A percentile compares a stretch with the other conserved stretches of the same genome.
phyloP scores from a whole-genome alignment of 1,140 invertebrate genomes.

The Eueides isabella region DNA sequence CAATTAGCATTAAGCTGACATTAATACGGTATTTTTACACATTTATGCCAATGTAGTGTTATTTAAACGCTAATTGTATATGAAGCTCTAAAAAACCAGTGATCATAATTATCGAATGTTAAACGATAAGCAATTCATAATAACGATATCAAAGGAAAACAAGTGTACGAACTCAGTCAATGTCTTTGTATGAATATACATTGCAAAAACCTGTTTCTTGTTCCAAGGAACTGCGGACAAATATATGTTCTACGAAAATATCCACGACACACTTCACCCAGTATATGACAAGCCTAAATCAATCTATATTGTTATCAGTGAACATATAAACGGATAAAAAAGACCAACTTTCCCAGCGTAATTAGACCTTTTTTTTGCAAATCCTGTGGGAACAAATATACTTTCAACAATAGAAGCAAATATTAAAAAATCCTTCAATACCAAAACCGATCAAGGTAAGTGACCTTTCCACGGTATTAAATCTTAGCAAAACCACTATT shows the following conservation, averaged over 20 bases:
- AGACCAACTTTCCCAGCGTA: neutral
- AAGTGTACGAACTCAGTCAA: constrained; percentile 6
- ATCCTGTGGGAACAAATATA: constrained; percentile 22
- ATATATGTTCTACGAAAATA: constrained; percentile 38
- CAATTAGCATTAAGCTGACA: neutral
- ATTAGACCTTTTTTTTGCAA: neutral
- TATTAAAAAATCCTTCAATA: constrained; percentile 24
- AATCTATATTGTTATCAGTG: neutral
- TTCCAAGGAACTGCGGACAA: constrained; percentile 39
- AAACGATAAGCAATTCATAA: constrained; percentile 6
- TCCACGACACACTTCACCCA: constrained; percentile 35
- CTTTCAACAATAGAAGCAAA: constrained; percentile 33
- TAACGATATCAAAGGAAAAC: neutral
- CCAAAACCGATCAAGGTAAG: constrained; percentile 66
- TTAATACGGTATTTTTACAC: neutral
- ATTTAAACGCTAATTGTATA: neutral
- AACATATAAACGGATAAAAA: neutral
- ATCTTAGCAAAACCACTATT: constrained; percentile 73
- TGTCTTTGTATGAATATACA: constrained; percentile 18
- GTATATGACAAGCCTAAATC: constrained; percentile 23
- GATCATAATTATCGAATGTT: neutral
- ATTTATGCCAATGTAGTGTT: neutral
- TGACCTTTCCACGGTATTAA: constrained; percentile 74
- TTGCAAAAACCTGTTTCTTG: constrained; percentile 32
- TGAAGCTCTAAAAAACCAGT: neutral